phyloP scores from a whole-genome alignment of 1,140 invertebrate species.

The Formica selysi region DNA sequence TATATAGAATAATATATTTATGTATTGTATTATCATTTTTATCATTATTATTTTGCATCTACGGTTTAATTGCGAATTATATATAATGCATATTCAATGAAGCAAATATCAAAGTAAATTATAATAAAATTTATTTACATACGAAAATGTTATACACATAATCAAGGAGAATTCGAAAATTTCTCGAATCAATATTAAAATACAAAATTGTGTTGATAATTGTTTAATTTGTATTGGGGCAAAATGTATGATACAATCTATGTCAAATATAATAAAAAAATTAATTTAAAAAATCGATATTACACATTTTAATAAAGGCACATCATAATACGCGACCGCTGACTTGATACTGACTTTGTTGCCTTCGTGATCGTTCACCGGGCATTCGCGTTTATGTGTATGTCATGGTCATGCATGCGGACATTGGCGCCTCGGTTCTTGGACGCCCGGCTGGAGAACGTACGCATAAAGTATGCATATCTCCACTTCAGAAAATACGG shows the following conservation, averaged over 20 bases:
- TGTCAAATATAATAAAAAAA: background rate
- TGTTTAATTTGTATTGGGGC: background rate
- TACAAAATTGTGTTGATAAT: background rate
- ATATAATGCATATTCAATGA: background rate
- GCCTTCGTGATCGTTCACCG: slow-evolving; percentile 30
- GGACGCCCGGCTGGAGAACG: slow-evolving; percentile 2
- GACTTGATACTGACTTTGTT: slow-evolving; percentile 21
- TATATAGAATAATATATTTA: too few species aligned
- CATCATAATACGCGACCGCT: background rate
- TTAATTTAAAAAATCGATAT: background rate
- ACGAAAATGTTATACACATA: background rate
- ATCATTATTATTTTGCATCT: background rate
- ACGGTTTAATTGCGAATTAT: background rate
- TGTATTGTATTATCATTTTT: background rate
- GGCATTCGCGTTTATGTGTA: slow-evolving; percentile 56
- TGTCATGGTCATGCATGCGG: slow-evolving; percentile 42
- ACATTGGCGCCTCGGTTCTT: slow-evolving; percentile 60
- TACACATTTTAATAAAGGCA: background rate
- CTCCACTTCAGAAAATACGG: slow-evolving; percentile 55
- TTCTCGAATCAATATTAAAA: background rate
- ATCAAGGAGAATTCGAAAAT: background rate
- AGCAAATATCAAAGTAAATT: background rate
- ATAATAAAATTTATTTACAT: background rate
- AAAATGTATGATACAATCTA: background rate
- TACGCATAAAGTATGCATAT: slow-evolving; percentile 40